These are phyloP conservation scores for Pseudomyrmex flavicornis DNA, from an alignment of 1,140 invertebrate species.

Conservation along the genomic window DNA sequence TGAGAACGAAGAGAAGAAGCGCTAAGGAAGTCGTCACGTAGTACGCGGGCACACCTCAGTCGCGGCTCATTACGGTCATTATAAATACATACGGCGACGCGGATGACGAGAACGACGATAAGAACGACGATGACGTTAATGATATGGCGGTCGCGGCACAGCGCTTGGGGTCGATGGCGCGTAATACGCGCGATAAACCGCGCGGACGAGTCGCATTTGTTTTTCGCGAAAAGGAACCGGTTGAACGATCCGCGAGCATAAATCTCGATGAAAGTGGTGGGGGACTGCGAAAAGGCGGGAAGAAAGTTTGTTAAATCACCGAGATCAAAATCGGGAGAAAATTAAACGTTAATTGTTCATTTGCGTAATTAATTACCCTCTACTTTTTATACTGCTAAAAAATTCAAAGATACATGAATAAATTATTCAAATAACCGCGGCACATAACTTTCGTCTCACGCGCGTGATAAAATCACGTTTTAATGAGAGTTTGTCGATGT, in stretches of 20 bases:
- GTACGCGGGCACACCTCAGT: slow-evolving; percentile 36
- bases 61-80: slow-evolving; percentile 64
- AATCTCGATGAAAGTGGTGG: background rate
- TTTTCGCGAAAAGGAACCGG: slow-evolving; percentile 35
- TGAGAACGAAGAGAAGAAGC: slow-evolving; percentile 11
- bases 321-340: background rate
- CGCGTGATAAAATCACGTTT: background rate
- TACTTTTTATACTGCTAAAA: too few relatives aligned
- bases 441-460: slow-evolving; percentile 5
- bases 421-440: slow-evolving; percentile 8
- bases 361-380: too few relatives aligned
- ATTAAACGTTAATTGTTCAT: background rate
- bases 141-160: slow-evolving; percentile 31
- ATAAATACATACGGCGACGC: slow-evolving; percentile 46
- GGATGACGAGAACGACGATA: slow-evolving; percentile 55
- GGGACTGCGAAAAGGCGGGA: background rate
- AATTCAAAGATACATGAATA: too few relatives aligned
- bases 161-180: slow-evolving; percentile 42
- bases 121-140: slow-evolving; percentile 56
- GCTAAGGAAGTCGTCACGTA: slow-evolving; percentile 8
- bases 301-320: background rate
- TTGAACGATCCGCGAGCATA: slow-evolving; percentile 2
- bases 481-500: background rate
- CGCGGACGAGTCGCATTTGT: slow-evolving; percentile 32
- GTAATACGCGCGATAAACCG: slow-evolving; percentile 54